Conservation (phyloP, 2,113 vertebrate genomes). For the Myotis lucifugus region DNA sequence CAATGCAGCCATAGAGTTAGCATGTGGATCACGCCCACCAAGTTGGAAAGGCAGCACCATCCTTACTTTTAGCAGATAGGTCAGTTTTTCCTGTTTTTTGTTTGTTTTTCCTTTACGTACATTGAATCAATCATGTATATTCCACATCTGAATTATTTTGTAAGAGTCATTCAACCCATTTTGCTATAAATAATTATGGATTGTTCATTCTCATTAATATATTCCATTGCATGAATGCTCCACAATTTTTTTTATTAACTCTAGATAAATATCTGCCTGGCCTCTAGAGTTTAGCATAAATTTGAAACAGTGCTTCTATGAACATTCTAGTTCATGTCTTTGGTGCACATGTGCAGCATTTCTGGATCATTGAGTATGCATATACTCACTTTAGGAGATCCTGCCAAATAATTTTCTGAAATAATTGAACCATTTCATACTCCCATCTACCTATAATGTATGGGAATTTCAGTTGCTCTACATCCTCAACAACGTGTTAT, state of each 20-base stretch:
- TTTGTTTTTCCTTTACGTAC: neutral
- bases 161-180: neutral
- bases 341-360: neutral
- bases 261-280: neutral
- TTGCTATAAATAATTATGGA: neutral
- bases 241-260: conserved; percentile 6
- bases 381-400: neutral
- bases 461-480: neutral
- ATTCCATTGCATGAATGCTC: neutral
- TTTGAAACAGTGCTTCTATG: neutral
- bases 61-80: neutral
- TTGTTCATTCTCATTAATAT: neutral
- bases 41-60: neutral
- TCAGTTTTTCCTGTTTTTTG: neutral
- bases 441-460: neutral
- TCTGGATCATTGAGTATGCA: neutral
- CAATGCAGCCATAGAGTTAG: neutral
- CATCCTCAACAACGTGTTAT: neutral
- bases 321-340: neutral
- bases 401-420: conserved; percentile 39
- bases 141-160: conserved; percentile 11
- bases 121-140: conserved; percentile 7
- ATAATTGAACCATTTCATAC: conserved; percentile 12
- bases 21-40: neutral
- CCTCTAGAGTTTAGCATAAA: conserved; percentile 23